phyloP scores from a whole-genome alignment of 2,888 invertebrate species.

The Ennomos erosarius region DNA sequence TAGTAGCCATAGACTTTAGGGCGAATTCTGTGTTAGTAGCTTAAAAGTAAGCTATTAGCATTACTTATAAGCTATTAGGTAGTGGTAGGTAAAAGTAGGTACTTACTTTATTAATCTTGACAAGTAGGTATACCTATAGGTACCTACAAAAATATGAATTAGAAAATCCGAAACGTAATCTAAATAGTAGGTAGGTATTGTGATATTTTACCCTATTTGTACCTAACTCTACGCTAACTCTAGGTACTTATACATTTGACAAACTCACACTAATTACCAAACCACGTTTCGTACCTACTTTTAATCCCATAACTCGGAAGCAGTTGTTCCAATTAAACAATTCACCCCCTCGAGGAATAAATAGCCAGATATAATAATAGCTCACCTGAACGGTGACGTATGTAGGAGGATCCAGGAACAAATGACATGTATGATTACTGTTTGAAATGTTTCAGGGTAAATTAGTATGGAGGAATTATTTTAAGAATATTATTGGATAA shows the following conservation, averaged over 20 bases:
- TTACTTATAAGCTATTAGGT: too few species aligned
- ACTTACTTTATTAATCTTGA: too few species aligned
- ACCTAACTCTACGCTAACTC: too few species aligned
- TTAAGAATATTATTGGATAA: background rate
- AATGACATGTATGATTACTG: conserved; percentile 62
- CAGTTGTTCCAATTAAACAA: conserved; percentile 55
- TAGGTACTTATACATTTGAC: background rate
- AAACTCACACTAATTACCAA: conserved; percentile 2
- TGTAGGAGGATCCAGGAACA: conserved; percentile 50
- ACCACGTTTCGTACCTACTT: conserved; percentile 15
- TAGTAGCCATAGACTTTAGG: too few species aligned
- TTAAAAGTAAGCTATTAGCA: too few species aligned
- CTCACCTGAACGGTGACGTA: conserved; percentile 53
- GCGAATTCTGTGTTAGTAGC: too few species aligned
- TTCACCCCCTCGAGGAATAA: conserved; percentile 42
- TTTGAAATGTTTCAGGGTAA: conserved; percentile 36
- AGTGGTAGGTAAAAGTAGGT: too few species aligned
- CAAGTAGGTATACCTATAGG: too few species aligned
- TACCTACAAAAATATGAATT: too few species aligned
- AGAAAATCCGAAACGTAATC: too few species aligned
- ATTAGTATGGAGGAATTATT: conserved; percentile 25
- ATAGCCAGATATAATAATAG: conserved; percentile 5
- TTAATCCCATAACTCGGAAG: conserved; percentile 46
- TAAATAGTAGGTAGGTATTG: too few species aligned
- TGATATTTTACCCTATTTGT: too few species aligned